Percentiles rank a stretch among this genome's conserved stretches.
phyloP scores from a whole-genome alignment of 2,797 vertebrate genomes.

The Ambastaia sidthimunki region DNA sequence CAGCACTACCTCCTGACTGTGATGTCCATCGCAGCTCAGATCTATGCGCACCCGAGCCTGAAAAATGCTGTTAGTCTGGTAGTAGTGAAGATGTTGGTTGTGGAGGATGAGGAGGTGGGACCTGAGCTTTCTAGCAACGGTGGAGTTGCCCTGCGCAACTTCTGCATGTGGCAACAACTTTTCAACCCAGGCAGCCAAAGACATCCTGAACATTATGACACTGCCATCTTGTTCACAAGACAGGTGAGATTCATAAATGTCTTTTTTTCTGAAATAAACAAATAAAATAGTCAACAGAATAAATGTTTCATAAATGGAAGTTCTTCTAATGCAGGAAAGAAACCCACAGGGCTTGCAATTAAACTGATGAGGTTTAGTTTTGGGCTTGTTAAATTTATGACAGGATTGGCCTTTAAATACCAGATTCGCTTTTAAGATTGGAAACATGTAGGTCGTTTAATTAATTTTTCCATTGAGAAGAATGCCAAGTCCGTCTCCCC shows the following conservation, averaged over 20 bases:
- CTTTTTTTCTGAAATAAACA: not conserved
- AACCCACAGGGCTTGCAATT: not conserved
- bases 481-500: not conserved
- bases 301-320: not conserved
- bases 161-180: slow-evolving; percentile 93
- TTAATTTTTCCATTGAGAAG: slow-evolving; percentile 27
- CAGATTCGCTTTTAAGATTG: slow-evolving; percentile 42
- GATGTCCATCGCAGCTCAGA: slow-evolving; percentile 87
- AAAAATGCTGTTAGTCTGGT: slow-evolving; percentile 89
- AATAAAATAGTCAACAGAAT: no score
- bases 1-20: slow-evolving; percentile 92
- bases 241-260: slow-evolving; percentile 77
- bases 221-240: slow-evolving; percentile 92
- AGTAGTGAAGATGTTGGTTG: slow-evolving; percentile 91
- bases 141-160: slow-evolving; percentile 88
- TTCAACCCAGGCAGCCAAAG: slow-evolving; percentile 89
- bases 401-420: slow-evolving; percentile 16
- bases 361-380: slow-evolving; percentile 20
- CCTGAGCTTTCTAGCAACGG: slow-evolving; percentile 89
- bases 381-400: slow-evolving; percentile 9
- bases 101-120: slow-evolving; percentile 84
- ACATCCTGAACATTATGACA: slow-evolving; percentile 93
- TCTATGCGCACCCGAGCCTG: slow-evolving; percentile 94
- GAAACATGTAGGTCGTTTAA: slow-evolving; percentile 29
- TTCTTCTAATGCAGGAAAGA: not conserved